A percentile compares a stretch with the other conserved stretches of the same genome.
Evolutionary conservation across 2,888 invertebrate genomes (phyloP).

Genomic region (Rutpela maculata): DNA sequence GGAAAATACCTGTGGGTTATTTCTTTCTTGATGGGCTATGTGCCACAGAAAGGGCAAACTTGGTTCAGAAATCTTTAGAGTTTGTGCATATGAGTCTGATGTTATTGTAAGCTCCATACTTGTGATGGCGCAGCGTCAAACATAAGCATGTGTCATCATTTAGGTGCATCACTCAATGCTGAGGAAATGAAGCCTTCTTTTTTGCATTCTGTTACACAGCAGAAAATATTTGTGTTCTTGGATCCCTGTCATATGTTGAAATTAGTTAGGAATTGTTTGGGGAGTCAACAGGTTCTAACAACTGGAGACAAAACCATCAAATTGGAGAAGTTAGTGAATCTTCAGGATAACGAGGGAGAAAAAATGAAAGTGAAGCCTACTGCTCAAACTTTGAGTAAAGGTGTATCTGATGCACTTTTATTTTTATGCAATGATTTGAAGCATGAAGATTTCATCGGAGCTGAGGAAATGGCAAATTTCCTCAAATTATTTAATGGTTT

Average conservation of each 20-base stretch:
- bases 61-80: slow-evolving; percentile 29
- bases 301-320: neutral
- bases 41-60: slow-evolving; percentile 25
- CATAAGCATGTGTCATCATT: slow-evolving; percentile 30
- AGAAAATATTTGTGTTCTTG: slow-evolving; percentile 51
- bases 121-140: slow-evolving; percentile 42
- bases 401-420: slow-evolving; percentile 36
- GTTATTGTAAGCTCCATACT: slow-evolving; percentile 13
- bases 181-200: slow-evolving; percentile 47
- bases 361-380: slow-evolving; percentile 38
- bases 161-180: slow-evolving; percentile 24
- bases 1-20: slow-evolving; percentile 57
- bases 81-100: slow-evolving; percentile 23
- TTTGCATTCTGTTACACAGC: slow-evolving; percentile 45
- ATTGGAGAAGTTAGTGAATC: slow-evolving; percentile 45
- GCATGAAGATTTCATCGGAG: slow-evolving; percentile 19
- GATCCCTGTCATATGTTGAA: slow-evolving; percentile 48
- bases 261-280: slow-evolving; percentile 4
- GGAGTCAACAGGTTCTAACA: too few relatives aligned
- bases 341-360: slow-evolving; percentile 51
- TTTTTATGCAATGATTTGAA: slow-evolving; percentile 38
- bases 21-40: slow-evolving; percentile 50
- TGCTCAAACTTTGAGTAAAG: slow-evolving; percentile 33
- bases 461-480: slow-evolving; percentile 36
- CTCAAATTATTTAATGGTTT: slow-evolving; percentile 34